A percentile compares a stretch with the other conserved stretches of the same genome.
phyloP scores from a whole-genome alignment of 92 coral and sea anemone genomes.

The Siderastrea radians region DNA sequence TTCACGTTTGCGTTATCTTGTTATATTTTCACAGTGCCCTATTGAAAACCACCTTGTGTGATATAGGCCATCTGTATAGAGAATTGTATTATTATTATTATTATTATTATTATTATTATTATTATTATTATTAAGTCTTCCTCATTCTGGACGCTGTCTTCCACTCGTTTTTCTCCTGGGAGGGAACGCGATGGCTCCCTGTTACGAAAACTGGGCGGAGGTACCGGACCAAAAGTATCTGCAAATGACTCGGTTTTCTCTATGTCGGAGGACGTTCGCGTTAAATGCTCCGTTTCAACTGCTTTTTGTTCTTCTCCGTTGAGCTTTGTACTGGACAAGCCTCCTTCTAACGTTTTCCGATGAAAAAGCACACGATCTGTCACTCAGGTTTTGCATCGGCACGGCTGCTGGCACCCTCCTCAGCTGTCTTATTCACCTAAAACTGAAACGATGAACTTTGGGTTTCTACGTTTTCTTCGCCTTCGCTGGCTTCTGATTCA shows the following conservation, averaged over 20 bases:
- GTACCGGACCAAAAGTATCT: constrained; percentile 68
- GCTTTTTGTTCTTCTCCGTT: background rate
- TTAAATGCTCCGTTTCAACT: background rate
- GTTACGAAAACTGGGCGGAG: constrained; percentile 29
- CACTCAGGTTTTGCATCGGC: background rate
- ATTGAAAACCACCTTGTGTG: too few relatives aligned
- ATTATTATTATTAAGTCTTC: background rate
- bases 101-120: too few relatives aligned
- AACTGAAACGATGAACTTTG: background rate
- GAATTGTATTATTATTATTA: too few relatives aligned
- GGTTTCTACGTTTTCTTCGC: constrained; percentile 1
- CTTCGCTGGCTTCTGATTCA: constrained; percentile 76
- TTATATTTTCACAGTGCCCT: too few relatives aligned
- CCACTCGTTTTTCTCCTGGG: constrained; percentile 3
- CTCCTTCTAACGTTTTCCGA: background rate
- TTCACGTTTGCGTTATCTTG: too few relatives aligned
- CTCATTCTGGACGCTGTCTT: background rate
- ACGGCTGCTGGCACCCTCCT: background rate
- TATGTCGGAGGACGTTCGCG: background rate
- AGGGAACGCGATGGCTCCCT: background rate
- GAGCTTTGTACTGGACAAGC: background rate
- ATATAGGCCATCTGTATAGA: too few relatives aligned
- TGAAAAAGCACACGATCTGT: background rate
- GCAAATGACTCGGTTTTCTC: constrained; percentile 4
- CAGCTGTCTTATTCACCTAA: background rate